phyloP scores from a whole-genome alignment of 2,113 vertebrate species.

The Morone chrysops region DNA sequence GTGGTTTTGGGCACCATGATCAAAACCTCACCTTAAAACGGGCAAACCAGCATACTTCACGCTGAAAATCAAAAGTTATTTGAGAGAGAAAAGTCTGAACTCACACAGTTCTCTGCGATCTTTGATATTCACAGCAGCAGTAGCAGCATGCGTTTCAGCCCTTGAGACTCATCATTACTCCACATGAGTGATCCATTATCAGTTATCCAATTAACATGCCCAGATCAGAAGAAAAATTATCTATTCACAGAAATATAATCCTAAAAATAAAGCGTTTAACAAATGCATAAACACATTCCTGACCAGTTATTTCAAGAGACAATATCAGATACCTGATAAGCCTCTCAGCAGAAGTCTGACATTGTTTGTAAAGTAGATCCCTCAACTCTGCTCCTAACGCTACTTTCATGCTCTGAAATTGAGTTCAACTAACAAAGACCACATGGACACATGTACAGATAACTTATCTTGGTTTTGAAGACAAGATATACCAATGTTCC shows the following conservation, averaged over 20 bases:
- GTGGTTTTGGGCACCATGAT: background rate
- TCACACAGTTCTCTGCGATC: background rate
- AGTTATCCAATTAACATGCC: background rate
- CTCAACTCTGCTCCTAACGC: background rate
- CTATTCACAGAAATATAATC: background rate
- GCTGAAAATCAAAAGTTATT: background rate
- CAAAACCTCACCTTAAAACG: background rate
- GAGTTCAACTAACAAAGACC: too few species aligned
- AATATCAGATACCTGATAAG: background rate
- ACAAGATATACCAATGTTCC: too few species aligned
- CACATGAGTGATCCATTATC: background rate
- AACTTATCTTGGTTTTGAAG: background rate
- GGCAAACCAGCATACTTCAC: background rate
- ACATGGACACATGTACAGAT: background rate
- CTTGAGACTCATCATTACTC: background rate
- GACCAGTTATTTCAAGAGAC: background rate
- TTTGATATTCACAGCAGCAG: too few species aligned
- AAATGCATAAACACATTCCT: background rate
- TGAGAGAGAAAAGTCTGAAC: background rate
- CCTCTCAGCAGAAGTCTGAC: background rate
- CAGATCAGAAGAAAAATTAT: background rate
- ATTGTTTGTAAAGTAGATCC: background rate
- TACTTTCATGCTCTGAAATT: too few species aligned
- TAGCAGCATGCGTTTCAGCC: background rate
- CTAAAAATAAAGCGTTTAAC: background rate